Percentiles rank a stretch among this genome's conserved stretches.
phyloP scores from a whole-genome alignment of 2,888 invertebrate species.

The Imbricaverruca yamaguchii region DNA sequence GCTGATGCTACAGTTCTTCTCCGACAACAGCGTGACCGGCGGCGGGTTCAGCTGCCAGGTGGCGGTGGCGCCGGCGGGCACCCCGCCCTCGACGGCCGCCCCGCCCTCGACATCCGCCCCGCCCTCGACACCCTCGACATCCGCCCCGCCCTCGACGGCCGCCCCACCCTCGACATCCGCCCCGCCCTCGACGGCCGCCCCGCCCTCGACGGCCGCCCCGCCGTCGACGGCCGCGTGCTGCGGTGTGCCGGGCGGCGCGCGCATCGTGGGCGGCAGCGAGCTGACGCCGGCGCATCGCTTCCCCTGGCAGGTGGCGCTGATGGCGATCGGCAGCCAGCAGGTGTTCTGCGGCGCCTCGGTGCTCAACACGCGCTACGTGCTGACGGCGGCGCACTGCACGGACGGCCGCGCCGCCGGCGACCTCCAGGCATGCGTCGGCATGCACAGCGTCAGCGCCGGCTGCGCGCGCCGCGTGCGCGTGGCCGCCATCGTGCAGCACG shows the following conservation, averaged over 20 bases:
- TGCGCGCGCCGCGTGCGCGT: neutral
- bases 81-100: neutral
- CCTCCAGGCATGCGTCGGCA: neutral
- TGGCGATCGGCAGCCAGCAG: neutral
- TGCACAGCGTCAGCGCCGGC: neutral
- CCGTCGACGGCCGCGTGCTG: neutral
- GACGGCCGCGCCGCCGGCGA: neutral
- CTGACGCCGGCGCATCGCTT: neutral
- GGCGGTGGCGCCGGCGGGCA: no score
- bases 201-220: neutral
- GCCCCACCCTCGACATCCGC: no score
- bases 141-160: neutral
- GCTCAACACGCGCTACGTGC: neutral
- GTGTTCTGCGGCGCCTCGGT: neutral
- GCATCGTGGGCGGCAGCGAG: neutral
- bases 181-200: neutral
- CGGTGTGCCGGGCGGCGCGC: neutral
- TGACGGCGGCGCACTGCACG: neutral
- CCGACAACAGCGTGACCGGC: no score
- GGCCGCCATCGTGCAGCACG: neutral
- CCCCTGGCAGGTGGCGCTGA: neutral
- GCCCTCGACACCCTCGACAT: no score
- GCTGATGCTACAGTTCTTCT: no score
- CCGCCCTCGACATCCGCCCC: neutral
- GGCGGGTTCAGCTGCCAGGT: no score